A percentile compares a stretch with the other conserved stretches of the same genome.
Evolutionary conservation across 2,113 vertebrate species (phyloP).

Genomic region (Coptodon rendalli): DNA sequence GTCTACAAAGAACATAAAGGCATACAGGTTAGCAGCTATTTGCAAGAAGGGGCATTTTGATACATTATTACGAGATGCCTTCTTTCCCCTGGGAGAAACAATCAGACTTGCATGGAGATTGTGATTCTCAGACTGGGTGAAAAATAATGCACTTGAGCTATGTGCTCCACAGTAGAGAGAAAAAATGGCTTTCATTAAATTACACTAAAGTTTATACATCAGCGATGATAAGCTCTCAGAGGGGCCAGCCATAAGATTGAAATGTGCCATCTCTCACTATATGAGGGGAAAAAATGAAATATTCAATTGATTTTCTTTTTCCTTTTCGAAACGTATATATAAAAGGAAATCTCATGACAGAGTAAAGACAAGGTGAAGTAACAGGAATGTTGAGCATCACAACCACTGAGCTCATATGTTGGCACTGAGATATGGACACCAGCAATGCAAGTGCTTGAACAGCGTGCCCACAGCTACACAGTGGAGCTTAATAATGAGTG

Average conservation of each 20-base stretch:
- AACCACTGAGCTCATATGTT: background rate
- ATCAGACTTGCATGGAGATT: constrained; percentile 22
- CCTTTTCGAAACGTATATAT: background rate
- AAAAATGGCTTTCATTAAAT: constrained; percentile 59
- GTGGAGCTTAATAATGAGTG: constrained; percentile 38
- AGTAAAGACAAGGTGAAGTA: background rate
- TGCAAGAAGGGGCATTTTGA: background rate
- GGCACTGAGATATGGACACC: background rate
- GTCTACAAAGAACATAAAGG: background rate
- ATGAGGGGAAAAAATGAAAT: background rate
- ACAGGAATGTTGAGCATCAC: background rate
- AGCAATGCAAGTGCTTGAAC: background rate
- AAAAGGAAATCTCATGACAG: background rate
- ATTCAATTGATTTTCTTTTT: constrained; percentile 13
- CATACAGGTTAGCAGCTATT: background rate
- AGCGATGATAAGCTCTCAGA: constrained; percentile 39
- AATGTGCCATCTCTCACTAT: background rate
- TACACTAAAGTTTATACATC: constrained; percentile 44
- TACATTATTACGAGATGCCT: background rate
- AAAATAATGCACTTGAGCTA: constrained; percentile 13
- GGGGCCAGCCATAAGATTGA: background rate
- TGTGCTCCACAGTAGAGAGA: background rate
- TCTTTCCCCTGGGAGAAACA: background rate
- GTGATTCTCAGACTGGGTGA: background rate
- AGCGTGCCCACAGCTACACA: background rate